Evolutionary conservation across 2,113 vertebrate species (phyloP).

Genomic region (Gobio gobio): DNA sequence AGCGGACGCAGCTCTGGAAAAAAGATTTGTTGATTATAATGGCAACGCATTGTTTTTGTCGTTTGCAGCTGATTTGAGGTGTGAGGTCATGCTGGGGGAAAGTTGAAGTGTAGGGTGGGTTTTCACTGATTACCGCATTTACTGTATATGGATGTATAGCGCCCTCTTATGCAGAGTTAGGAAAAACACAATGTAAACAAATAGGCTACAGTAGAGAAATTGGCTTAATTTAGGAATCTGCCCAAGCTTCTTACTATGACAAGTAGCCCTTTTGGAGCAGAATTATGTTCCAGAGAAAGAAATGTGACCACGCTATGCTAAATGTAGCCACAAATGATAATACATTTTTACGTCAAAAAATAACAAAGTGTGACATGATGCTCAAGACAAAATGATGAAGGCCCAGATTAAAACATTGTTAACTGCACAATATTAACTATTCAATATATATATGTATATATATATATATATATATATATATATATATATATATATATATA

Average conservation of each 20-base stretch:
- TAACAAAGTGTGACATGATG: neutral
- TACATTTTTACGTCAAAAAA: neutral
- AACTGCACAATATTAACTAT: neutral
- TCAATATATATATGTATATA: too few species aligned
- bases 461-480: too few species aligned
- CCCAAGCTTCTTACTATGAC: neutral
- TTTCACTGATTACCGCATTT: conserved; percentile 6
- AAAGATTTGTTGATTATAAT: neutral
- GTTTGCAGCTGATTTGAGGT: neutral
- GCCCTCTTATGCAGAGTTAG: conserved; percentile 72
- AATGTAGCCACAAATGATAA: neutral
- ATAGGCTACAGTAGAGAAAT: neutral
- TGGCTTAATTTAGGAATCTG: neutral
- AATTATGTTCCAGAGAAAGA: neutral
- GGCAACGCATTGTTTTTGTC: neutral
- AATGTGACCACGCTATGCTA: neutral
- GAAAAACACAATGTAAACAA: conserved; percentile 28
- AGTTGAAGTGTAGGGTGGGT: conserved; percentile 42
- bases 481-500: too few species aligned
- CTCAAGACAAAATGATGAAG: neutral
- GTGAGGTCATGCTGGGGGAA: conserved; percentile 25
- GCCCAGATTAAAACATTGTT: too few species aligned
- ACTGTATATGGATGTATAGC: conserved; percentile 47
- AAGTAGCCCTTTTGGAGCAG: neutral
- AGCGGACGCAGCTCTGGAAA: neutral